phyloP scores from a whole-genome alignment of 2,797 vertebrate genomes.

The Eupleurogrammus muticus region DNA sequence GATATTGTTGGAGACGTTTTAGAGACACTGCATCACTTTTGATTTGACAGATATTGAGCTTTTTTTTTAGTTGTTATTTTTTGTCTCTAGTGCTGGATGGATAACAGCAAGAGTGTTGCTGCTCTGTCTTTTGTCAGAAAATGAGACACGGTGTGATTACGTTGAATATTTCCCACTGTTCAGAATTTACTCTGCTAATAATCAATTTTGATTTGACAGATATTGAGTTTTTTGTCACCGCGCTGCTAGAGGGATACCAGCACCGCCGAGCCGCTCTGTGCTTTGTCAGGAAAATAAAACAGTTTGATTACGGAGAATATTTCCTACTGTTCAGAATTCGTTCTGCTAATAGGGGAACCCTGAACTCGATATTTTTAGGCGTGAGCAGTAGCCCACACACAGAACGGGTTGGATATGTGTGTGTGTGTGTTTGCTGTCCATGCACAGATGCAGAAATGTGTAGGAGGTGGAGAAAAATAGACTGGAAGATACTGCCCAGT shows the following conservation, averaged over 20 bases:
- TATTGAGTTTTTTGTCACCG: too few species aligned
- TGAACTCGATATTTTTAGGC: not conserved
- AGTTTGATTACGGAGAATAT: constrained; percentile 34
- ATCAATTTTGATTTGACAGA: not conserved
- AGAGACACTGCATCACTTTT: constrained; percentile 55
- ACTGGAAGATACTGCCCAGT: constrained; percentile 2
- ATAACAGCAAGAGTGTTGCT: constrained; percentile 38
- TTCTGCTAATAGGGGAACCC: constrained; percentile 10
- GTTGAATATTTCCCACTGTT: constrained; percentile 29
- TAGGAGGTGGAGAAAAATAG: constrained; percentile 16
- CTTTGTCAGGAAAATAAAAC: too few species aligned
- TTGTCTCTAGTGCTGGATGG: constrained; percentile 22
- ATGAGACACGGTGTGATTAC: constrained; percentile 32
- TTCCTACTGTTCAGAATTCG: constrained; percentile 16
- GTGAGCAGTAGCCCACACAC: not conserved
- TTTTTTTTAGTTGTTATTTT: too few species aligned
- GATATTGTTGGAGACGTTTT: constrained; percentile 49
- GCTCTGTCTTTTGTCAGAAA: constrained; percentile 45
- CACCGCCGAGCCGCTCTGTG: too few species aligned
- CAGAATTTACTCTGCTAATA: constrained; percentile 4
- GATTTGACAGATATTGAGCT: constrained; percentile 48
- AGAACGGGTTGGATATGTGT: constrained; percentile 8
- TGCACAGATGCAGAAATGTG: not conserved
- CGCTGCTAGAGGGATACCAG: too few species aligned
- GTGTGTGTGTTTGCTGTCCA: constrained; percentile 8